phyloP scores from a whole-genome alignment of 2,113 vertebrate species.

The Sitta europaea region DNA sequence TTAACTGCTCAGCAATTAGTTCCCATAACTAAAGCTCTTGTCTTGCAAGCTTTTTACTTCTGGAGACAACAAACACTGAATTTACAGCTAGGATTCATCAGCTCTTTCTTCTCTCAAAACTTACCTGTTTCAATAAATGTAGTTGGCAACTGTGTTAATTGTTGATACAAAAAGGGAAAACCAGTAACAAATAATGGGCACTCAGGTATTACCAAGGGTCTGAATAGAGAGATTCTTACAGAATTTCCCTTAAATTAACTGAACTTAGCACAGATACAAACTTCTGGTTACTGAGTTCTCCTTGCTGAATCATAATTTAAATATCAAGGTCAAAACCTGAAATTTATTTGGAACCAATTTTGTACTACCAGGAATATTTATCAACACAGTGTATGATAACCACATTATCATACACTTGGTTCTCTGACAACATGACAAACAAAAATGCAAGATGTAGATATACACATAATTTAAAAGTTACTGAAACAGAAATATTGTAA shows the following conservation, averaged over 20 bases:
- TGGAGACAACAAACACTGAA: background rate
- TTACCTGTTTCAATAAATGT: background rate
- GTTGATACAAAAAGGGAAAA: background rate
- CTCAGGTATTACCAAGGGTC: background rate
- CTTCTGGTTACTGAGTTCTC: background rate
- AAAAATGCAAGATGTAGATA: slow-evolving; percentile 50
- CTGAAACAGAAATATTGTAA: background rate
- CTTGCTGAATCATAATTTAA: background rate
- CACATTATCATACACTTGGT: slow-evolving; percentile 11
- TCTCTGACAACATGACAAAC: slow-evolving; percentile 45
- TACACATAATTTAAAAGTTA: background rate
- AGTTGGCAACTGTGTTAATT: background rate
- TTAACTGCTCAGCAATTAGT: background rate
- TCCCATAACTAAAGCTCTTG: background rate
- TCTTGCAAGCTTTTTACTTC: background rate
- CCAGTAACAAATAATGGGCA: background rate
- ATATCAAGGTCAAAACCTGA: background rate
- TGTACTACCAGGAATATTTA: background rate
- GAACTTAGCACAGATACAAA: background rate
- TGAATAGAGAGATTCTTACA: background rate
- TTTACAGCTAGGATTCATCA: background rate
- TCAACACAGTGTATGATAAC: slow-evolving; percentile 25
- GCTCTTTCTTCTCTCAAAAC: background rate
- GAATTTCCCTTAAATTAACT: background rate
- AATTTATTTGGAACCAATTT: background rate